These are phyloP conservation scores for Psammodynastes pulverulentus DNA, from an alignment of 2,113 vertebrate species.

Conservation along the genomic window DNA sequence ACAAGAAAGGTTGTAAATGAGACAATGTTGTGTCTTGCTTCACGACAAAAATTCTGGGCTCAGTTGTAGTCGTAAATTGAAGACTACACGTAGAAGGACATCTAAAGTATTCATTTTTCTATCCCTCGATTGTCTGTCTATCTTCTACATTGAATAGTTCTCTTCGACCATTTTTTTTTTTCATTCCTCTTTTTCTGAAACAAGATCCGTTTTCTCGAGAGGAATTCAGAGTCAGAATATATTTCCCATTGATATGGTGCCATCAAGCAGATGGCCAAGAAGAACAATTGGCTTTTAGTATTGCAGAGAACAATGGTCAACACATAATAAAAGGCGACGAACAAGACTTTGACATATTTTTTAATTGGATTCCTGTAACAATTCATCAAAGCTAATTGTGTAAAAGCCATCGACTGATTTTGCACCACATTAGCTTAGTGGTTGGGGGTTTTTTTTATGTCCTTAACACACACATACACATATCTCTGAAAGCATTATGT, in stretches of 20 bases:
- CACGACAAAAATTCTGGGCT: background rate
- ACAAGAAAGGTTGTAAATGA: background rate
- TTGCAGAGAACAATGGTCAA: background rate
- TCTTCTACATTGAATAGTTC: background rate
- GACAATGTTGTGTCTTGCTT: background rate
- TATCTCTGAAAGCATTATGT: background rate
- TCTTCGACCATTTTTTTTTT: rapidly evolving
- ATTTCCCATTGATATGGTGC: background rate
- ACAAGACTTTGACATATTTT: background rate
- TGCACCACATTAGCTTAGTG: background rate
- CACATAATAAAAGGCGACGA: background rate
- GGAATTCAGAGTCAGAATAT: background rate
- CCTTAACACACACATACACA: background rate
- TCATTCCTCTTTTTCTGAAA: background rate
- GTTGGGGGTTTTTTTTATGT: background rate
- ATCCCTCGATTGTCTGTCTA: background rate
- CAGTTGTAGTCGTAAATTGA: background rate
- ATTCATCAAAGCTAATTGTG: constrained; percentile 1
- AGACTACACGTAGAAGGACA: background rate
- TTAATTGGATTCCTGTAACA: background rate
- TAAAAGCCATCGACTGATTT: background rate
- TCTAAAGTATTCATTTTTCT: background rate
- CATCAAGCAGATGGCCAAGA: background rate
- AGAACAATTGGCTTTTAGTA: background rate
- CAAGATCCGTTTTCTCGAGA: too few relatives aligned